Conservation (phyloP, 1,140 invertebrate species). For the Apis florea region DNA sequence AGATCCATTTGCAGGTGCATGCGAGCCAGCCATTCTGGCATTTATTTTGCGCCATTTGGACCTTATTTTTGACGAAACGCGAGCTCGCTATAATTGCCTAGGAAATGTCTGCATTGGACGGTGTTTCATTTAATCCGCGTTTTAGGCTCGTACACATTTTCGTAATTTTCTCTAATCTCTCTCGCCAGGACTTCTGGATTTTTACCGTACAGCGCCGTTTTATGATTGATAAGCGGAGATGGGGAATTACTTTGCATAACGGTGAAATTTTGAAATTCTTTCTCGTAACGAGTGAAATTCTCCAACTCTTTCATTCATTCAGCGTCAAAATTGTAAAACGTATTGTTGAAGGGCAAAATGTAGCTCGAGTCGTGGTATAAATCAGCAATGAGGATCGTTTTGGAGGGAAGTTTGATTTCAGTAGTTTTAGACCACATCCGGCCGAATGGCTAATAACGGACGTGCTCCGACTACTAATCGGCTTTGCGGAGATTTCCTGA, state of each 20-base stretch:
- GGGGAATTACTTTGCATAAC: background rate
- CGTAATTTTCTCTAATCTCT: background rate
- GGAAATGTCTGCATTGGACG: background rate
- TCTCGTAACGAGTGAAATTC: background rate
- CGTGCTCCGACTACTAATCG: slow-evolving; percentile 72
- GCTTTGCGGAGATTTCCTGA: slow-evolving; percentile 55
- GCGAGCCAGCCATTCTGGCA: slow-evolving; percentile 48
- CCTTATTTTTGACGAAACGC: slow-evolving; percentile 54
- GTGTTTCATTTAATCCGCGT: slow-evolving; percentile 5
- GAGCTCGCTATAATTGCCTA: background rate
- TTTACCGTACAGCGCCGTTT: too few species aligned
- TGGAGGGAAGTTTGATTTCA: slow-evolving; percentile 62
- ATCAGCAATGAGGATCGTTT: slow-evolving; percentile 16
- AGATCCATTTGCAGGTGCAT: slow-evolving; percentile 54
- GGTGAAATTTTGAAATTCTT: background rate
- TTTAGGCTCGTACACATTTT: background rate
- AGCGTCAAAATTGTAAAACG: background rate
- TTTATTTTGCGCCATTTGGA: slow-evolving; percentile 59
- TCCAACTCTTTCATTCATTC: background rate
- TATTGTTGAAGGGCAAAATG: background rate
- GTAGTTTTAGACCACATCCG: slow-evolving; percentile 48
- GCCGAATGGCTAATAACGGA: slow-evolving; percentile 73
- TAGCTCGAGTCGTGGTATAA: background rate
- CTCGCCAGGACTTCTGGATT: too few species aligned
- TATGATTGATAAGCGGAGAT: background rate